These are phyloP conservation scores for Epistrophe grossulariae DNA, from an alignment of 2,888 invertebrate genomes.

Conservation along the genomic window DNA sequence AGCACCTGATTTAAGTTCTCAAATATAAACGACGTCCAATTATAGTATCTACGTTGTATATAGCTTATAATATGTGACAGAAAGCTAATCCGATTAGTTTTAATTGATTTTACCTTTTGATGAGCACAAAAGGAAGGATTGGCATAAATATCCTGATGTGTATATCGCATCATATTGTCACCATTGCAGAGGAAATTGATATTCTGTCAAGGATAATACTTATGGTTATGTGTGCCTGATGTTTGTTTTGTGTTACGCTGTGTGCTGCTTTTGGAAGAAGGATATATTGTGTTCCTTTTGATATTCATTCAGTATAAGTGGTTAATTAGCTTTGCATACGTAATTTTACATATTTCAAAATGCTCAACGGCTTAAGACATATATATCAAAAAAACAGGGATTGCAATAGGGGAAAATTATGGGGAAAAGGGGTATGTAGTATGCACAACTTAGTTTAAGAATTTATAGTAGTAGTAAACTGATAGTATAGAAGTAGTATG, in stretches of 20 bases:
- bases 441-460: too few species aligned
- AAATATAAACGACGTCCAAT: slow-evolving; percentile 49
- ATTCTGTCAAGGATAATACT: slow-evolving; percentile 61
- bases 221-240: slow-evolving; percentile 43
- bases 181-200: slow-evolving; percentile 59
- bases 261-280: slow-evolving; percentile 1
- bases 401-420: slow-evolving; percentile 26
- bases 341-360: slow-evolving; percentile 48
- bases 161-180: slow-evolving; percentile 58
- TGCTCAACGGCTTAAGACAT: slow-evolving; percentile 15
- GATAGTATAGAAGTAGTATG: too few species aligned
- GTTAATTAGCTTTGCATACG: slow-evolving; percentile 72
- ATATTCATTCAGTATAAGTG: slow-evolving; percentile 46
- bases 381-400: not conserved
- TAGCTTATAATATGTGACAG: slow-evolving; percentile 54
- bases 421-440: too few species aligned
- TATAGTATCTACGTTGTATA: not conserved
- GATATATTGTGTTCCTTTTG: slow-evolving; percentile 23
- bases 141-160: slow-evolving; percentile 41
- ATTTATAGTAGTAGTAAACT: too few species aligned
- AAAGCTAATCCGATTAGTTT: slow-evolving; percentile 73
- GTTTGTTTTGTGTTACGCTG: slow-evolving; percentile 50
- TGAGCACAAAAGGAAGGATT: slow-evolving; percentile 34
- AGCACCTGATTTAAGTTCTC: slow-evolving; percentile 8
- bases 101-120: slow-evolving; percentile 71